These are phyloP conservation scores for Arizona elegans DNA, from an alignment of 2,113 vertebrate genomes.

Conservation along the genomic window DNA sequence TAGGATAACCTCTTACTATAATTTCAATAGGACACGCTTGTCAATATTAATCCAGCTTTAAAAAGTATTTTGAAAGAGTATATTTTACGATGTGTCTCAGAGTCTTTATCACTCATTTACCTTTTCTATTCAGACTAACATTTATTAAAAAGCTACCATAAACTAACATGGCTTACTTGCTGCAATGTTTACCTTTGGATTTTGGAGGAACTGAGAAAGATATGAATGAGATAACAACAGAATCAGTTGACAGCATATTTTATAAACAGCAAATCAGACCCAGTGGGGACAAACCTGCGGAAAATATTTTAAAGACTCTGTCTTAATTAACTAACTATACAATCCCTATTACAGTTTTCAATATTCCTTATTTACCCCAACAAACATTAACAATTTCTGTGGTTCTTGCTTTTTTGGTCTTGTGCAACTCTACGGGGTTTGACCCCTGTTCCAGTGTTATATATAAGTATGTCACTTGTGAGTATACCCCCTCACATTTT, in stretches of 20 bases:
- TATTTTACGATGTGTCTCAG: neutral
- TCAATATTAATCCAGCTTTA: neutral
- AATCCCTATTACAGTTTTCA: neutral
- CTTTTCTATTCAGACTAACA: neutral
- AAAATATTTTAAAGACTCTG: neutral
- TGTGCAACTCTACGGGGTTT: neutral
- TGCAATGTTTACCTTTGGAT: neutral
- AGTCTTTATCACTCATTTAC: neutral
- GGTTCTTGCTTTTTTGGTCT: neutral
- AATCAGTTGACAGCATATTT: neutral
- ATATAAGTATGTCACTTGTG: neutral
- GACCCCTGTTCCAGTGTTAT: neutral
- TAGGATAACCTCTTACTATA: neutral
- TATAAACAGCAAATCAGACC: neutral
- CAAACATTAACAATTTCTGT: neutral
- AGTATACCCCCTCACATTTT: too few species aligned
- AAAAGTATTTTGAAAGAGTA: neutral
- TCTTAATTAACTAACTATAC: neutral
- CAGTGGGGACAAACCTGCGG: neutral
- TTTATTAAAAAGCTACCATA: neutral
- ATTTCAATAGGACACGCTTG: neutral
- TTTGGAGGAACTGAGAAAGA: neutral
- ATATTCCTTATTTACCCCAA: neutral
- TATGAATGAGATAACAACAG: neutral
- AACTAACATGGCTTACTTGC: neutral